These are phyloP conservation scores for Papilio protenor DNA, from an alignment of 2,888 invertebrate species.

Conservation along the genomic window DNA sequence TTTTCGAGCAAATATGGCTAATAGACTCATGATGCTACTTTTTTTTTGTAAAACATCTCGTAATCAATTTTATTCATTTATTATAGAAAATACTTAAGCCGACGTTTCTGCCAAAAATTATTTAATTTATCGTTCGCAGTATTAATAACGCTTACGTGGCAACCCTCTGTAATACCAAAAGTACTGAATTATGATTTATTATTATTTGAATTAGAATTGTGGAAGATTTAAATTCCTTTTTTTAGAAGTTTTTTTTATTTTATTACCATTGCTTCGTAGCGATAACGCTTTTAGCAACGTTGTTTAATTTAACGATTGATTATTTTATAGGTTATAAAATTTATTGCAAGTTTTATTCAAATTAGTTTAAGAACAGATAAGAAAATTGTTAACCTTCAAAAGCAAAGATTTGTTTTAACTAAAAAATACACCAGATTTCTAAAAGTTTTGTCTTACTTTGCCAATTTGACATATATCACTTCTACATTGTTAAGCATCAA, in stretches of 20 bases:
- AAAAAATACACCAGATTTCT: too few species aligned
- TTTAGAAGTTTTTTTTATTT: conserved; percentile 19
- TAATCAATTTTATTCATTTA: conserved; percentile 15
- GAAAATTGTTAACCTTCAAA: background rate
- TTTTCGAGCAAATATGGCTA: conserved; percentile 1
- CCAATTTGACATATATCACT: too few species aligned
- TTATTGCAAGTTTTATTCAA: background rate
- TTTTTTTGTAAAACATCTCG: background rate
- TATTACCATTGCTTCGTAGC: conserved; percentile 1
- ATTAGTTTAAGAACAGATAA: too few species aligned
- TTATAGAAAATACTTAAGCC: conserved; percentile 24
- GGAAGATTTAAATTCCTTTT: conserved; percentile 27
- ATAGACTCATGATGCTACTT: conserved; percentile 7
- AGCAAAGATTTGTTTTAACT: too few species aligned
- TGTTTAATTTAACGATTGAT: conserved; percentile 39
- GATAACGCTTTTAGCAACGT: conserved; percentile 13
- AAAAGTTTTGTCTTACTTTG: too few species aligned
- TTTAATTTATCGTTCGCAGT: conserved; percentile 34
- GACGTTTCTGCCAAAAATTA: conserved; percentile 28
- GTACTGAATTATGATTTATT: conserved; percentile 37
- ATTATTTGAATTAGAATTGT: conserved; percentile 34
- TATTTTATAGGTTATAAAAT: background rate
- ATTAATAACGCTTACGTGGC: conserved; percentile 39
- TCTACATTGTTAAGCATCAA: background rate
- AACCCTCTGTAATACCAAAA: conserved; percentile 24